phyloP scores from a whole-genome alignment of 1,140 invertebrate genomes.

The Diabrotica virgifera region DNA sequence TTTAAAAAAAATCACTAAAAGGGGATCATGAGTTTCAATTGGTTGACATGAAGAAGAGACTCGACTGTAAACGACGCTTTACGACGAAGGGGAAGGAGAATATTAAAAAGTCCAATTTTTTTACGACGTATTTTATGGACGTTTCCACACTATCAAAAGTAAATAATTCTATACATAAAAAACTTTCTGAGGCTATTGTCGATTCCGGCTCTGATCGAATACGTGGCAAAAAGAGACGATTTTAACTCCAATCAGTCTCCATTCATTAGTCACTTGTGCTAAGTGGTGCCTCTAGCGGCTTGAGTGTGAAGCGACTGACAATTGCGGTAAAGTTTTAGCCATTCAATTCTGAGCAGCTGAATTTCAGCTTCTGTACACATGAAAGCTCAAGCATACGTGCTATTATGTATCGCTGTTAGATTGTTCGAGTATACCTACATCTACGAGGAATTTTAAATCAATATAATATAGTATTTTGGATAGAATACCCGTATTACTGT shows the following conservation, averaged over 20 bases:
- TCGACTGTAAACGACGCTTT: no score
- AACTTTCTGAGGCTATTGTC: no score
- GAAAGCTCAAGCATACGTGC: slow-evolving; percentile 8
- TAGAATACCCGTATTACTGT: no score
- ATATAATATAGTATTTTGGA: not conserved
- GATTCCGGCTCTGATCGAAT: not conserved
- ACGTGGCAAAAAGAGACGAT: slow-evolving; percentile 7
- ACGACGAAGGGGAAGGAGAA: no score
- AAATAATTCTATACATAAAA: no score
- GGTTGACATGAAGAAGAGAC: no score
- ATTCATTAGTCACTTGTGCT: slow-evolving; percentile 39
- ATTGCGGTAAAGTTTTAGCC: slow-evolving; percentile 47
- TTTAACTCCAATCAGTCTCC: slow-evolving; percentile 32
- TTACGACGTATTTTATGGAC: no score
- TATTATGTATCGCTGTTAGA: slow-evolving; percentile 11
- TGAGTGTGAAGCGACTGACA: slow-evolving; percentile 42
- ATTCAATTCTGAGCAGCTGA: slow-evolving; percentile 27
- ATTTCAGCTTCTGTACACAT: slow-evolving; percentile 25
- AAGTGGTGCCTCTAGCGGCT: slow-evolving; percentile 35
- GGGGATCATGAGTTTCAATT: no score
- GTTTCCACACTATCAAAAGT: no score
- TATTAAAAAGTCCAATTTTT: no score
- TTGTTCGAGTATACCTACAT: slow-evolving; percentile 4
- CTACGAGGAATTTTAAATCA: not conserved
- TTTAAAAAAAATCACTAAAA: no score